Percentiles rank a stretch among this genome's conserved stretches.
Conservation (phyloP, 2,888 invertebrate genomes). For the Eilema caniola region DNA sequence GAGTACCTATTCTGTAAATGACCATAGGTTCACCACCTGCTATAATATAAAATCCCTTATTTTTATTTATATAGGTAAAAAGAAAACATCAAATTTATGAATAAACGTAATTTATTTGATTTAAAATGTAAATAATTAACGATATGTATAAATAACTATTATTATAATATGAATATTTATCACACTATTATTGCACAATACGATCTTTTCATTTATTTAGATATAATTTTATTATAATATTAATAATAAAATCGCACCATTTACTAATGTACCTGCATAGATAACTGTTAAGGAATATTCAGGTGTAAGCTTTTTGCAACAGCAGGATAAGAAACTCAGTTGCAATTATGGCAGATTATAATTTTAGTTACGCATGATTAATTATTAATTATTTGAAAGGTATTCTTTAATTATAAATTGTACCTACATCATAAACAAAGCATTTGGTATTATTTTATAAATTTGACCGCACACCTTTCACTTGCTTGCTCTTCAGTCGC, state of each 20-base stretch:
- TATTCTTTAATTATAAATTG: neutral
- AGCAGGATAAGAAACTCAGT: neutral
- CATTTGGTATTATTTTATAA: neutral
- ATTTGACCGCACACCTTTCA: conserved; percentile 11
- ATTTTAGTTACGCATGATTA: too few relatives aligned
- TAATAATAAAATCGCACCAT: too few relatives aligned
- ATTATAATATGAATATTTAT: too few relatives aligned
- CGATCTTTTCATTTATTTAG: too few relatives aligned
- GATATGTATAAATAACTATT: too few relatives aligned
- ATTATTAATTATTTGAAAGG: neutral
- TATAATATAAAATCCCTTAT: neutral
- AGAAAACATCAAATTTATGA: neutral
- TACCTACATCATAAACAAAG: neutral
- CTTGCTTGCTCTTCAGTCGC: conserved; percentile 3
- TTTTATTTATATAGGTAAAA: neutral
- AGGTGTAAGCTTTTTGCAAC: too few relatives aligned
- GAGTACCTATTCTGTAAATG: too few relatives aligned
- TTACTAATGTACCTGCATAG: too few relatives aligned
- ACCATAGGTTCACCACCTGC: neutral
- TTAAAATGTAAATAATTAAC: too few relatives aligned
- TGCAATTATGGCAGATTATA: neutral
- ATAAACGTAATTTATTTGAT: neutral
- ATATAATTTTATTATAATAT: too few relatives aligned
- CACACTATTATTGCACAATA: too few relatives aligned
- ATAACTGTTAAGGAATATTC: too few relatives aligned